Percentiles rank a stretch among this genome's conserved stretches.
phyloP scores from a whole-genome alignment of 1,140 invertebrate species.

The Wiebesia pumilae region DNA sequence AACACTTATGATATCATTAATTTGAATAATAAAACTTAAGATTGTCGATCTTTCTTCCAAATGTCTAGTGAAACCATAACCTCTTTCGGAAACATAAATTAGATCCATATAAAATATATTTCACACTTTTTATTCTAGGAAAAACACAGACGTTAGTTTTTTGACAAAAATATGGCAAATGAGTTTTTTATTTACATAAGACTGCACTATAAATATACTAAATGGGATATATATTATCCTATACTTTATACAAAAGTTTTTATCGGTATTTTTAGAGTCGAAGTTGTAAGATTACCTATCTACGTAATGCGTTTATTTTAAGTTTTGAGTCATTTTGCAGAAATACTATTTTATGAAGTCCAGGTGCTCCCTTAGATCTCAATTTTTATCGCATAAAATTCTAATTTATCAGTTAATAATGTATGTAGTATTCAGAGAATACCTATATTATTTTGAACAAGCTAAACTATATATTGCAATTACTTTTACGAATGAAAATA shows the following conservation, averaged over 20 bases:
- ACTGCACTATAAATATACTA: not conserved
- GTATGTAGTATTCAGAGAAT: not conserved
- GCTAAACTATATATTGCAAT: not conserved
- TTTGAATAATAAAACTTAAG: too few relatives aligned
- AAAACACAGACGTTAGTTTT: not conserved
- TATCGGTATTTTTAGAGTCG: constrained; percentile 14
- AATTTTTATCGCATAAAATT: not conserved
- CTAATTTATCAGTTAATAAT: not conserved
- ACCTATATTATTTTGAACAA: not conserved
- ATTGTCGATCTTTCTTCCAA: too few relatives aligned
- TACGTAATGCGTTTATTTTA: not conserved
- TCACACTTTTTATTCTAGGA: not conserved
- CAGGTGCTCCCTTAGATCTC: not conserved
- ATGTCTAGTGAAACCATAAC: too few relatives aligned
- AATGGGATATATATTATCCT: not conserved
- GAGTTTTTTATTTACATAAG: not conserved
- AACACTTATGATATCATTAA: too few relatives aligned
- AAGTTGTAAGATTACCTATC: constrained; percentile 14
- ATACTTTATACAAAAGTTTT: constrained; percentile 9
- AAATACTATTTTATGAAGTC: constrained; percentile 9
- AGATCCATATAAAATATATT: not conserved
- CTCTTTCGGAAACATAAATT: too few relatives aligned
- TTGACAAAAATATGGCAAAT: constrained; percentile 8
- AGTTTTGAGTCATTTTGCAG: not conserved
- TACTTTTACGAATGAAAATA: not conserved